These are phyloP conservation scores for Oryzias melastigma DNA, from an alignment of 2,113 vertebrate species.

Conservation along the genomic window DNA sequence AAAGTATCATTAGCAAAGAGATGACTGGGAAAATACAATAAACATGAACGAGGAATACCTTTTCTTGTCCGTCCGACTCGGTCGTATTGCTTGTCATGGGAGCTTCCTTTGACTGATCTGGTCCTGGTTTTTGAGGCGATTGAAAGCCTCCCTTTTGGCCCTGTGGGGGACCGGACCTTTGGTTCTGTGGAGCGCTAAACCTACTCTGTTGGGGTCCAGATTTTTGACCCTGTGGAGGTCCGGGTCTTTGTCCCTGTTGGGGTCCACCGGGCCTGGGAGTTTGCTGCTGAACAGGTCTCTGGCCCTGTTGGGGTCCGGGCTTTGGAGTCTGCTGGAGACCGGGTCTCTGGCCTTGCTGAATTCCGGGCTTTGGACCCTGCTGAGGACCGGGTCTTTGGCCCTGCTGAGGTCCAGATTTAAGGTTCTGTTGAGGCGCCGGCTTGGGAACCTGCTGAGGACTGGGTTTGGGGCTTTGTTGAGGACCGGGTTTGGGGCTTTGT, in stretches of 20 bases:
- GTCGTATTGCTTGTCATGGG: rapidly evolving
- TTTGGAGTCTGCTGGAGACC: conserved; percentile 4
- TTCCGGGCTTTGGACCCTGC: background rate
- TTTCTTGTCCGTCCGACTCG: background rate
- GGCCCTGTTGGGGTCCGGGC: rapidly evolving
- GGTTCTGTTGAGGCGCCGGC: background rate
- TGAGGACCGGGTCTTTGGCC: conserved; percentile 5
- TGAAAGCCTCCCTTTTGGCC: conserved; percentile 10
- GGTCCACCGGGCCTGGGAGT: rapidly evolving
- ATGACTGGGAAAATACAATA: no score
- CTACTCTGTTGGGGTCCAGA: background rate
- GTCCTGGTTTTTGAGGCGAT: background rate
- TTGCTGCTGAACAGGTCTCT: rapidly evolving
- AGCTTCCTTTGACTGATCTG: background rate
- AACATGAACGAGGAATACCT: conserved; percentile 21
- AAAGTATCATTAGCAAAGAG: no score
- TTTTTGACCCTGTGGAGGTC: background rate
- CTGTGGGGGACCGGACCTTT: conserved; percentile 1
- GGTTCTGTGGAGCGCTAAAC: conserved; percentile 1
- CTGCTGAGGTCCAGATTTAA: conserved; percentile 1
- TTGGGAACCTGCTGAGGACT: conserved; percentile 3
- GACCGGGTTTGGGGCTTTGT: background rate
- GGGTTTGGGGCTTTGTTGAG: conserved; percentile 13
- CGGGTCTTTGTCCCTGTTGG: rapidly evolving
- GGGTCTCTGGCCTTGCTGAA: rapidly evolving